Evolutionary conservation across 2,797 vertebrate species (phyloP), one percentile per base, ranked within the genome.

Genomic region (Scarus forsteni): DNA sequence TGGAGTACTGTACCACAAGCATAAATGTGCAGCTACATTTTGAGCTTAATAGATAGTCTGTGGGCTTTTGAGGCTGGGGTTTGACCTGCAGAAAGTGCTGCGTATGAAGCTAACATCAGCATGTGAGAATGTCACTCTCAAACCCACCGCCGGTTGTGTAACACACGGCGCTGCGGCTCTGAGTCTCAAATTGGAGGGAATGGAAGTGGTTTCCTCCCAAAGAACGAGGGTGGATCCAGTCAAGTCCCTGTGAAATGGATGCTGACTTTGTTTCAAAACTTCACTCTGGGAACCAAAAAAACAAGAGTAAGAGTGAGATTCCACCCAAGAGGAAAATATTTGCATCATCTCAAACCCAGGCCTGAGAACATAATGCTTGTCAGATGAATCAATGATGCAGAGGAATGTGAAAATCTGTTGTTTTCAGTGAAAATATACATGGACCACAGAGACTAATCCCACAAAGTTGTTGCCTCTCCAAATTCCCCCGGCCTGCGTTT

Each of bases 351-450:
- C 73, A 48, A 70, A 67, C 14, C 34, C 57, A 6, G 67, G 52
- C 6, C 19, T 60, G 74, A 73, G 80, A 74, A 76, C 75, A 67
- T 77, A 75, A 88, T 79, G 70, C 70, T 59, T 80, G 81, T 90
- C 84, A 84, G 79, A 88, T 84, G 83, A 90, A 87, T 60, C 82
- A 79, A 81, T 69, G 66, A 81, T 66, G 78, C 64, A 19, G 70
- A 1, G 66, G 81, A 82, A 88, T 89, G 85, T 88, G 82, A 85
- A 83, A 86, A 90, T 87, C 82, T 84, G 77, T 88, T 92, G 90
- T 92, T 92, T 91, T 88, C 75, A 75, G 75, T 87, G 78, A 88
- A 92, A 91, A 89, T 79, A 92, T 40, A 83, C 73, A 75, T 0
- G 43, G 48, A 65, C 73, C 76, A 65, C 46, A 53, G 87, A 89